Conservation (phyloP, 2,888 invertebrate genomes). For the Tetragonisca angustula region DNA sequence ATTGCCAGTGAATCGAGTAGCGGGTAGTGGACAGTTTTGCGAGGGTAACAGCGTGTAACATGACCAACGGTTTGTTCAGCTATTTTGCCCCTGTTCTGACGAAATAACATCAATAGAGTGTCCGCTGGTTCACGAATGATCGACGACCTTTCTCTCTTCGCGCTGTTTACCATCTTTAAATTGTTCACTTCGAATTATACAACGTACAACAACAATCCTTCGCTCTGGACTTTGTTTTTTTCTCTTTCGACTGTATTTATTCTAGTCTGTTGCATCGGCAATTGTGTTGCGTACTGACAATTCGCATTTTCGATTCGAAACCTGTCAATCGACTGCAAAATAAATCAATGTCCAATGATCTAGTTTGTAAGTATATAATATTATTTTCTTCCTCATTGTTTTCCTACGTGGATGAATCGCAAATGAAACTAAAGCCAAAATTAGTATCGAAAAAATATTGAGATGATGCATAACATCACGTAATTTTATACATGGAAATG, state of each 20-base stretch:
- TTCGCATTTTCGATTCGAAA: not conserved
- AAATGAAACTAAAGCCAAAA: too few relatives aligned
- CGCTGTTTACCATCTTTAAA: constrained; percentile 8
- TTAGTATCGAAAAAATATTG: too few relatives aligned
- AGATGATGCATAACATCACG: too few relatives aligned
- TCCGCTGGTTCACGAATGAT: constrained; percentile 46
- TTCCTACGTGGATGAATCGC: too few relatives aligned
- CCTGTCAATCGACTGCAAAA: not conserved
- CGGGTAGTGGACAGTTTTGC: constrained; percentile 14
- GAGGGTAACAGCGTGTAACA: constrained; percentile 43
- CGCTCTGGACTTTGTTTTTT: not conserved
- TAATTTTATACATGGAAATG: too few relatives aligned
- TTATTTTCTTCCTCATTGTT: too few relatives aligned
- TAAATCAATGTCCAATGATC: not conserved
- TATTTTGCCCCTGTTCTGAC: constrained; percentile 40
- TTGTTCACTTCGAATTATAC: constrained; percentile 27
- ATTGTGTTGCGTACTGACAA: not conserved
- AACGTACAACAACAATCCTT: constrained; percentile 11
- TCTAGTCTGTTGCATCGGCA: not conserved
- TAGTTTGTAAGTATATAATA: too few relatives aligned
- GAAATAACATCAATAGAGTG: constrained; percentile 49
- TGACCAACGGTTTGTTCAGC: constrained; percentile 34
- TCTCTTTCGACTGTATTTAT: not conserved
- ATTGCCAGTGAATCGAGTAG: constrained; percentile 14
- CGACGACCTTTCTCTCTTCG: constrained; percentile 13